phyloP scores from a whole-genome alignment of 2,888 invertebrate genomes.

The Orchesella flavescens region DNA sequence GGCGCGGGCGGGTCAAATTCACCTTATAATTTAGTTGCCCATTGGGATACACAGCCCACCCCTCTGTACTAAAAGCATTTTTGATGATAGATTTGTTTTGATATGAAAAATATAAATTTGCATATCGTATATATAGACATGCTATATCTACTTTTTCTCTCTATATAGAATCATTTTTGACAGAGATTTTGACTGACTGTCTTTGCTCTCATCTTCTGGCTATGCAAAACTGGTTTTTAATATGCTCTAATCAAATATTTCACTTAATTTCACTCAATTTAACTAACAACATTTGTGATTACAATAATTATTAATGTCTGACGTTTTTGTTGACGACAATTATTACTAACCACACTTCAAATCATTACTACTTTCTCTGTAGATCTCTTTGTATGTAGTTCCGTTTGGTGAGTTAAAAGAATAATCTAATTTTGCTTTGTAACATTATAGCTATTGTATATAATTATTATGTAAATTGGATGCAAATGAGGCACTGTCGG shows the following conservation, averaged over 20 bases:
- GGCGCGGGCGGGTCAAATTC: conserved; percentile 72
- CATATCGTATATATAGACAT: background rate
- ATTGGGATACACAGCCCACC: conserved; percentile 71
- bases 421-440: too few relatives aligned
- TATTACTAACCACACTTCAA: too few relatives aligned
- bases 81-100: conserved; percentile 56
- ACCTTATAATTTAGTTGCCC: conserved; percentile 71
- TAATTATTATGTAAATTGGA: background rate
- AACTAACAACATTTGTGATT: too few relatives aligned
- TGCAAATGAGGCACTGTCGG: background rate
- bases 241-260: too few relatives aligned
- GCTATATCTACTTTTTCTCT: background rate
- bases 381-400: too few relatives aligned
- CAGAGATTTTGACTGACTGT: conserved; percentile 14
- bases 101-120: background rate
- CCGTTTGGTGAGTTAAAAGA: too few relatives aligned
- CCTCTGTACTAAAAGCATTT: conserved; percentile 71
- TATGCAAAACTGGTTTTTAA: background rate
- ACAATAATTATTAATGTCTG: too few relatives aligned
- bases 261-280: too few relatives aligned
- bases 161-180: background rate
- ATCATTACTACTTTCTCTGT: too few relatives aligned
- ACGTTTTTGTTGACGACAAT: too few relatives aligned
- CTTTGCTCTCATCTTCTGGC: background rate
- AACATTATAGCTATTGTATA: too few relatives aligned